Evolutionary conservation across 2,888 invertebrate genomes (phyloP).

Genomic region (Ditylenchus weischeri): DNA sequence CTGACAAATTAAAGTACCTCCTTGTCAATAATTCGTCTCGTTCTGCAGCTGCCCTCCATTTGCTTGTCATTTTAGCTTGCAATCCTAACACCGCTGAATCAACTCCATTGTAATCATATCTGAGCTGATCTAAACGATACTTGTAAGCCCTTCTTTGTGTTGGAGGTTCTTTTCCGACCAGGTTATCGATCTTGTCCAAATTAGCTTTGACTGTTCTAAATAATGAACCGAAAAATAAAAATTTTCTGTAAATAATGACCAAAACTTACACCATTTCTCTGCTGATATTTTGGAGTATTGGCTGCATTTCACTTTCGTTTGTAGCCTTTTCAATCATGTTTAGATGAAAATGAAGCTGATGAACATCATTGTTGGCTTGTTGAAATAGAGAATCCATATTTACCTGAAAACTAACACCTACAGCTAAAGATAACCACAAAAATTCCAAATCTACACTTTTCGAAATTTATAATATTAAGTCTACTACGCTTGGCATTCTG

Average conservation of each 20-base stretch:
- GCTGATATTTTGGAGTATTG: conserved; percentile 44
- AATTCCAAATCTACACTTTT: too few relatives aligned
- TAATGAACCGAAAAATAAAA: not conserved
- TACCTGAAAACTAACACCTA: too few relatives aligned
- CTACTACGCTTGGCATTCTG: too few relatives aligned
- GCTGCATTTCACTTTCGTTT: conserved; percentile 52
- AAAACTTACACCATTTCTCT: conserved; percentile 43
- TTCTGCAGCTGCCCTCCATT: conserved; percentile 51
- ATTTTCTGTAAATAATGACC: not conserved
- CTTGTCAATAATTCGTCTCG: conserved; percentile 52
- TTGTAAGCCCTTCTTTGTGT: conserved; percentile 40
- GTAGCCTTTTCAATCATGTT: conserved; percentile 42
- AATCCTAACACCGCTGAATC: conserved; percentile 42
- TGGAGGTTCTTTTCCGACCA: conserved; percentile 46
- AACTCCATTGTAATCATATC: conserved; percentile 42
- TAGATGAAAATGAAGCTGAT: conserved; percentile 45
- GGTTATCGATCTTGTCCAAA: conserved; percentile 35
- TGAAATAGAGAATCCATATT: conserved; percentile 53
- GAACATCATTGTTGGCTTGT: conserved; percentile 44
- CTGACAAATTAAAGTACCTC: conserved; percentile 28
- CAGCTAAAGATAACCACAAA: too few relatives aligned
- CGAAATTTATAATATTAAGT: too few relatives aligned
- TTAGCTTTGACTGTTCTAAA: conserved; percentile 39
- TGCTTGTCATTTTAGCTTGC: conserved; percentile 47
- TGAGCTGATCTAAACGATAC: conserved; percentile 47